These are phyloP conservation scores for Microtus oregoni DNA, from an alignment of 2,113 vertebrate genomes.

Conservation along the genomic window DNA sequence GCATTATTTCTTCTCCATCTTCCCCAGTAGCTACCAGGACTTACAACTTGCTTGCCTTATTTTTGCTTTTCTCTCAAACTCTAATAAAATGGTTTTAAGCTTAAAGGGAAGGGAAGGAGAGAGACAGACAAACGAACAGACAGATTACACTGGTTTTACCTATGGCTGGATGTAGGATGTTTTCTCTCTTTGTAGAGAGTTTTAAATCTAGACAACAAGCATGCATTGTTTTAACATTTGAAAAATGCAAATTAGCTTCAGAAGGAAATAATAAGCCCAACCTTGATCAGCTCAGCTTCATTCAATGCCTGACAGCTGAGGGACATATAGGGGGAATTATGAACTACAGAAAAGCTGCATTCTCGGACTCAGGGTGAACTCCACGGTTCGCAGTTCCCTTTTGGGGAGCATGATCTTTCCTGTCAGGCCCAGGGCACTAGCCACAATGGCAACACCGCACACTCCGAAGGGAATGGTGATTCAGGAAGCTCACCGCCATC, in stretches of 20 bases:
- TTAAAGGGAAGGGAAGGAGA: background rate
- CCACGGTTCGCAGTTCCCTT: background rate
- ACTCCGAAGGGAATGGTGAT: too few species aligned
- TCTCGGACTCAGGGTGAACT: background rate
- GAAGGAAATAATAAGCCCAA: background rate
- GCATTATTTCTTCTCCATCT: background rate
- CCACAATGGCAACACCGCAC: fast-evolving
- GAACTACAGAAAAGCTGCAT: background rate
- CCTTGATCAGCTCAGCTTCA: background rate
- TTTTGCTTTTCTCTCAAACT: background rate
- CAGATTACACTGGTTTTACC: background rate
- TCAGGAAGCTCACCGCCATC: background rate
- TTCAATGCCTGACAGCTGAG: background rate
- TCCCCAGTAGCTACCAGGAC: background rate
- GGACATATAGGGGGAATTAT: background rate
- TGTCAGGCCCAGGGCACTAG: background rate
- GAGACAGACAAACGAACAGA: too few species aligned
- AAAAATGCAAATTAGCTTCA: background rate
- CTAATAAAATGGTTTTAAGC: background rate
- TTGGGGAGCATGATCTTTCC: background rate
- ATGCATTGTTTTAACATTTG: slow-evolving; percentile 14
- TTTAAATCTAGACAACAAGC: background rate
- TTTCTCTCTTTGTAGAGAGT: background rate
- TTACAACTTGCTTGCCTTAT: background rate
- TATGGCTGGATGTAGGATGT: background rate